Conservation (phyloP, 2,888 invertebrate species). For the Nematopogon swammerdamellus region DNA sequence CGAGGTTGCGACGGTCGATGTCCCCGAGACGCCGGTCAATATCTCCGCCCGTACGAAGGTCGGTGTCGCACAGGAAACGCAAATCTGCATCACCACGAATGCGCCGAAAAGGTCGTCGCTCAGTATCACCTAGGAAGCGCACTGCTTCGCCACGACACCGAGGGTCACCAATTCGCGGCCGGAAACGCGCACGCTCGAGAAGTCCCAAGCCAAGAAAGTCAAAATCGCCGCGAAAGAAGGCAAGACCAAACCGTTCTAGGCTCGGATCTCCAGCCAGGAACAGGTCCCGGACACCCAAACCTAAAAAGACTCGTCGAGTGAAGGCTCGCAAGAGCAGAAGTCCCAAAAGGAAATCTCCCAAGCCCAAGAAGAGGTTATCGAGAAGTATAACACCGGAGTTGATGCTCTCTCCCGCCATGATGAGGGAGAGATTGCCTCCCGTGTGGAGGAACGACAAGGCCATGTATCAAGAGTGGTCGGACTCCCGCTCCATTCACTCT, state of each 20-base stretch:
- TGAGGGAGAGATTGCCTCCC: constrained; percentile 22
- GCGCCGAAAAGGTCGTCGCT: constrained; percentile 8
- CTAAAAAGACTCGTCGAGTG: constrained; percentile 20
- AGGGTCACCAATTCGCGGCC: constrained; percentile 18
- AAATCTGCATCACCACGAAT: constrained; percentile 13
- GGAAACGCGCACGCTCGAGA: constrained; percentile 23
- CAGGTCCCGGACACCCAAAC: constrained; percentile 15
- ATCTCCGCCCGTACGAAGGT: constrained; percentile 22
- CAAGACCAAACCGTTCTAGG: constrained; percentile 26
- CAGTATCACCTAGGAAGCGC: constrained; percentile 15
- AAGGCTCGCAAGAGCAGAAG: constrained; percentile 19
- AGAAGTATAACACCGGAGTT: constrained; percentile 28
- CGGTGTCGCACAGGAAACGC: constrained; percentile 15
- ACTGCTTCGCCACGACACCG: constrained; percentile 18
- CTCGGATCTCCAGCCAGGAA: constrained; percentile 16
- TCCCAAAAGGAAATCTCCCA: constrained; percentile 23
- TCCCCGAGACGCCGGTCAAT: constrained; percentile 17
- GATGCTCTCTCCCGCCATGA: constrained; percentile 19
- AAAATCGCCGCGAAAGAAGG: constrained; percentile 20
- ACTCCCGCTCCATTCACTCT: constrained; percentile 28
- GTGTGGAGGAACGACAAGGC: constrained; percentile 22
- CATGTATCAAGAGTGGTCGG: constrained; percentile 15
- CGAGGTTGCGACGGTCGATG: constrained; percentile 10
- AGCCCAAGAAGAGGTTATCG: constrained; percentile 24
- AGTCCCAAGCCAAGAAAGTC: constrained; percentile 20